These are phyloP conservation scores for Numida meleagris DNA, from an alignment of 2,113 vertebrate species.

Conservation along the genomic window DNA sequence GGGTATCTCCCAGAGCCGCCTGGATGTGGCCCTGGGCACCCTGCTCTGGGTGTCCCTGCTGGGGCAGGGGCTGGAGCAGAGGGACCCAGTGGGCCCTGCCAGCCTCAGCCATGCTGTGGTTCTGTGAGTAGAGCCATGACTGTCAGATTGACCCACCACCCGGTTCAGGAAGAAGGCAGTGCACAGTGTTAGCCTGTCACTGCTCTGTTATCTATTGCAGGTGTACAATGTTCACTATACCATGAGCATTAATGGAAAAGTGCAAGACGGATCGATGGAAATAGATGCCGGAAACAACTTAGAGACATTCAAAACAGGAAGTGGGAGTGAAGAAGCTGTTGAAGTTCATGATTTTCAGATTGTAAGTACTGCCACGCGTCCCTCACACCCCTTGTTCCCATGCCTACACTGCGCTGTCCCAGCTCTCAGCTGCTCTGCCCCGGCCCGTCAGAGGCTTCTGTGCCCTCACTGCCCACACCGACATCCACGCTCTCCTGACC, in stretches of 20 bases:
- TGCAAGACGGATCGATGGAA: constrained; percentile 91
- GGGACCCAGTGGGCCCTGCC: background rate
- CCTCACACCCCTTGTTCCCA: background rate
- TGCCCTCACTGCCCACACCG: background rate
- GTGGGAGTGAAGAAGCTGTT: constrained; percentile 83
- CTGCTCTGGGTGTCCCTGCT: background rate
- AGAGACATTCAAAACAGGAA: constrained; percentile 90
- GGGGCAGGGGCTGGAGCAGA: background rate
- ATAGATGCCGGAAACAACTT: constrained; percentile 92
- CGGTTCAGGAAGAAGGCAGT: background rate
- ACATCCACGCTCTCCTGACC: background rate
- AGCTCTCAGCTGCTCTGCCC: background rate
- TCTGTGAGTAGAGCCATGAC: background rate
- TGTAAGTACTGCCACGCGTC: constrained; percentile 79
- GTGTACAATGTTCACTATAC: constrained; percentile 92
- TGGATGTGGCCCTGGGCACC: background rate
- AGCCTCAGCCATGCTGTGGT: background rate
- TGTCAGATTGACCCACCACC: background rate
- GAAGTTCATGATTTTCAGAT: constrained; percentile 95
- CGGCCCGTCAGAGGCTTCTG: fast-evolving
- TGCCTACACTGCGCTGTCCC: fast-evolving
- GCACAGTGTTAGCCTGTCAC: background rate
- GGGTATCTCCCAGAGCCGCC: background rate
- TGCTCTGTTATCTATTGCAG: constrained; percentile 74
- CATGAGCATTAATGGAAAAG: constrained; percentile 92